Base-by-base conservation (phyloP, 2,113 vertebrate species). In the Puntigrus tetrazona region DNA sequence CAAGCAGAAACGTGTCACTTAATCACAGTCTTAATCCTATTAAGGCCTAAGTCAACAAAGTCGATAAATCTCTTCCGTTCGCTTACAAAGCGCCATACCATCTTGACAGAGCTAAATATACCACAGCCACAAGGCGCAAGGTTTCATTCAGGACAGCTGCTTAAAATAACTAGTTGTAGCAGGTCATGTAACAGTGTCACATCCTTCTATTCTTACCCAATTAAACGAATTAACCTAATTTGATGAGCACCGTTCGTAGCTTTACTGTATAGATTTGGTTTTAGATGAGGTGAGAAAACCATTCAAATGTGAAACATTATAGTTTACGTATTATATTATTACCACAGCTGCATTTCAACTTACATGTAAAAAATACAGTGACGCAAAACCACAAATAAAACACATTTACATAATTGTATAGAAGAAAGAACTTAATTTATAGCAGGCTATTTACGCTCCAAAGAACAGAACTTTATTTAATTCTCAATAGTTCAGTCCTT, bases 11-110 rank as follows among this genome's bases (percentile, higher is more conserved):
- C 79, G 50, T 86, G 84, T 31, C 81, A 65, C 8, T 38, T 65
- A 67, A 74, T 45, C 65, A 55, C 36, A 69, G 52, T 78, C 43
- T 52, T 87, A 87, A 89, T 82, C 81, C 83, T 63, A 78, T 85
- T 57, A 74, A 70, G 63, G 78, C 65, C 55, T 45, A 47, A 84
- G 41, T 81, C n/a, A 36, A 70, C 50, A 47, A 55, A 78, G 29
- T 67, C 74, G 83, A 86, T 88, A 82, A 77, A 72, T 61, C 74
- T 78, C 38, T 83, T 83, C 52, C 67, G 75, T 59, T 86, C 75
- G 11, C 41, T 84, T 65, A 52, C 57, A 86, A 81, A 76, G n/a
- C 27, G 45, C 72, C 18, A 67, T 81, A 81, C 34, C 2, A 18
- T 83, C 67, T 76, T 74, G 10, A 31, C 52, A 27, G 7, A 63